Conservation (phyloP, 2,797 vertebrate genomes). For the Thripadectes ignobilis region DNA sequence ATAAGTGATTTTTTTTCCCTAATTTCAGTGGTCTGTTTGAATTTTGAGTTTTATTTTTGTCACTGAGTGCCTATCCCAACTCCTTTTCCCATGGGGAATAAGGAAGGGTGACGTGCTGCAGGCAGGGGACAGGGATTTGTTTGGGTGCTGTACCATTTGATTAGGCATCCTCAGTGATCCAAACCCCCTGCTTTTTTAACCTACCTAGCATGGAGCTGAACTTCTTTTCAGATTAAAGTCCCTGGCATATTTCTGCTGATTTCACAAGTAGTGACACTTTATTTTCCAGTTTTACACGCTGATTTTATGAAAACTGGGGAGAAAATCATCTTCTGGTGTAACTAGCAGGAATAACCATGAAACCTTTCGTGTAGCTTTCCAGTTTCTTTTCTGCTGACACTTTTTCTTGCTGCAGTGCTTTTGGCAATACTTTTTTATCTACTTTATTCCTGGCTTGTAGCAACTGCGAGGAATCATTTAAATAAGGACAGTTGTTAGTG, state of each 20-base stretch:
- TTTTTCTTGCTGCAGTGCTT: background rate
- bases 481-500: background rate
- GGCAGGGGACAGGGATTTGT: rapidly evolving
- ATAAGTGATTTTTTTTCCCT: rapidly evolving
- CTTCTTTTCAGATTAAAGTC: background rate
- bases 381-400: background rate
- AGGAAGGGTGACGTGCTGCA: rapidly evolving
- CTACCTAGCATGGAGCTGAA: background rate
- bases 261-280: background rate
- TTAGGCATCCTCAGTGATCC: rapidly evolving
- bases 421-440: background rate
- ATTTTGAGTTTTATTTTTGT: background rate
- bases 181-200: background rate
- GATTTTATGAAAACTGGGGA: background rate
- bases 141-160: background rate
- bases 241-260: background rate
- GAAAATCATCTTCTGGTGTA: background rate
- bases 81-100: background rate
- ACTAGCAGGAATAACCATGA: background rate
- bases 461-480: background rate
- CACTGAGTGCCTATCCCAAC: background rate
- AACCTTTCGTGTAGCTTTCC: background rate
- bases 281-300: background rate
- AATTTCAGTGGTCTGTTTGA: background rate
- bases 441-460: background rate